A percentile compares a stretch with the other conserved stretches of the same genome.
phyloP scores from a whole-genome alignment of 2,113 vertebrate genomes.

The Bubo blakistoni region DNA sequence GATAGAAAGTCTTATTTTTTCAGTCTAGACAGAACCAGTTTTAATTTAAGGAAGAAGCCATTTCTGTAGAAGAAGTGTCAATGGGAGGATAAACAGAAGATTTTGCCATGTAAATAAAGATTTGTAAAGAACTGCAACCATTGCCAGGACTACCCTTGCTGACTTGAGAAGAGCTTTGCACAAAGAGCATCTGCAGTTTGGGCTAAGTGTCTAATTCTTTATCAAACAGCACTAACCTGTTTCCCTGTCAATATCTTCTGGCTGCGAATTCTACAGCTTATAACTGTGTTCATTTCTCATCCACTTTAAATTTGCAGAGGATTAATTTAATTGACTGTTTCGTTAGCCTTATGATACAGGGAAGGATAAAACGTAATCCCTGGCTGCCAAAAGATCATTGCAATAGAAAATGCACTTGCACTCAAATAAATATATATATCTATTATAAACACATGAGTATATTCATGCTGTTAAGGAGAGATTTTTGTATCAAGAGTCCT shows the following conservation, averaged over 20 bases:
- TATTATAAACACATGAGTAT: not conserved
- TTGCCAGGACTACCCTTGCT: not conserved
- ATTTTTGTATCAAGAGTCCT: not conserved
- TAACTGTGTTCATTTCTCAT: conserved; percentile 2
- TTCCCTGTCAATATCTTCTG: conserved; percentile 11
- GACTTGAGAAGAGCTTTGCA: not conserved
- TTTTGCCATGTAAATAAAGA: not conserved
- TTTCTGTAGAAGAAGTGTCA: not conserved
- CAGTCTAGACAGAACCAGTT: not conserved
- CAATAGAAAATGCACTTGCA: not conserved
- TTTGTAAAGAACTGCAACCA: not conserved
- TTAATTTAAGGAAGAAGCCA: not conserved
- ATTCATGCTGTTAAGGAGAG: not conserved
- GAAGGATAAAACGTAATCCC: conserved; percentile 34
- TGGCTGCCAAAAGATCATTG: not conserved
- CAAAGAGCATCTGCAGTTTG: not conserved
- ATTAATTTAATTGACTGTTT: conserved; percentile 63
- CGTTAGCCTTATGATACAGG: conserved; percentile 24
- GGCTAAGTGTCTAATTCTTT: not conserved
- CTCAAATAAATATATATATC: not conserved
- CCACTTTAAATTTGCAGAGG: conserved; percentile 37
- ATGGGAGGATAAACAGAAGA: not conserved
- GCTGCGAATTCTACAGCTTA: conserved; percentile 8
- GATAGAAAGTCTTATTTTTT: not conserved
- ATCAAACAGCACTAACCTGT: conserved; percentile 11